Evolutionary conservation across 2,888 invertebrate genomes (phyloP).

Genomic region (Pseudococcus longispinus): DNA sequence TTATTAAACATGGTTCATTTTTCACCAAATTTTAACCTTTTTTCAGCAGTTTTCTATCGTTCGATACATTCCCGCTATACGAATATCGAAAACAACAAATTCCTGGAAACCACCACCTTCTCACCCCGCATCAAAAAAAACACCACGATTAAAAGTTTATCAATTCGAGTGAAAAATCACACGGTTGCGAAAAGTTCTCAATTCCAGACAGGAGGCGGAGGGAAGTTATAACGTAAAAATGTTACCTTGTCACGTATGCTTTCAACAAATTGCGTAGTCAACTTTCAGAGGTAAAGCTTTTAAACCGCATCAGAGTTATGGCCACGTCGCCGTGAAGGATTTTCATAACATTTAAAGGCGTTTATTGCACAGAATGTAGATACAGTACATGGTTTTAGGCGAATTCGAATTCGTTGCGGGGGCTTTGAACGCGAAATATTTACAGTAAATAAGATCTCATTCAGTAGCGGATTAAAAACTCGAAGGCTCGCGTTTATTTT

Average conservation of each 20-base stretch:
- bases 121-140: neutral
- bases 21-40: too few species aligned
- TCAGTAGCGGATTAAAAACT: neutral
- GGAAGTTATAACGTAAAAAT: neutral
- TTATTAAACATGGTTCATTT: too few species aligned
- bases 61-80: neutral
- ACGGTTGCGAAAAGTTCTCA: neutral
- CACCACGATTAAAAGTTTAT: neutral
- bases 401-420: neutral
- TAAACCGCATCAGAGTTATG: constrained; percentile 40
- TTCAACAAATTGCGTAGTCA: constrained; percentile 42
- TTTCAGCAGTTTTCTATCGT: too few species aligned
- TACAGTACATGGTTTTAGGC: neutral
- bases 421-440: constrained; percentile 15
- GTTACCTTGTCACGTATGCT: constrained; percentile 41
- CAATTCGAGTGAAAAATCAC: neutral
- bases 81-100: neutral
- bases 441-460: neutral
- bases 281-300: constrained; percentile 31
- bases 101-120: neutral
- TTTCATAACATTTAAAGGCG: constrained; percentile 28
- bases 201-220: neutral
- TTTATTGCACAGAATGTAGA: neutral
- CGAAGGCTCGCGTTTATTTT: neutral
- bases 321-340: constrained; percentile 13